phyloP scores from a whole-genome alignment of 2,888 invertebrate species.

The Antheraea assamensis region DNA sequence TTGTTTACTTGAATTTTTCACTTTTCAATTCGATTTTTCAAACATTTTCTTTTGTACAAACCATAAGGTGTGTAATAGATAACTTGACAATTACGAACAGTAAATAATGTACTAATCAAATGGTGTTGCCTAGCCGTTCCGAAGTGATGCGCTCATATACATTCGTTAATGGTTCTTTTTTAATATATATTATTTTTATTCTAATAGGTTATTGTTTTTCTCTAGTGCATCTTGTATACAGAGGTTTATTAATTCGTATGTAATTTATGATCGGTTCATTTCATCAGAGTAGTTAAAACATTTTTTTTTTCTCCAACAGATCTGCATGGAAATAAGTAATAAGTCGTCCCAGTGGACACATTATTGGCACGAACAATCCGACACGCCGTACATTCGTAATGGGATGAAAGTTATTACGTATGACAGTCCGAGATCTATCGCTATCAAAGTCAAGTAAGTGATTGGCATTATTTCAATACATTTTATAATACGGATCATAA shows the following conservation, averaged over 20 bases:
- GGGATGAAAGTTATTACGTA: conserved; percentile 87
- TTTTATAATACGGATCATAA: neutral
- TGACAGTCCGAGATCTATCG: conserved; percentile 89
- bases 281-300: neutral
- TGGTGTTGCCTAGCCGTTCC: too few relatives aligned
- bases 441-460: conserved; percentile 85
- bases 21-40: too few relatives aligned
- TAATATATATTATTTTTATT: too few relatives aligned
- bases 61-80: too few relatives aligned
- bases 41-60: too few relatives aligned
- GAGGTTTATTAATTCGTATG: neutral
- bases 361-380: conserved; percentile 86
- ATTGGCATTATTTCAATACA: neutral
- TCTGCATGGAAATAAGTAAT: conserved; percentile 84
- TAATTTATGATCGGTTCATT: neutral
- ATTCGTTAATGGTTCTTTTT: too few relatives aligned
- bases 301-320: conserved; percentile 63
- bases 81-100: too few relatives aligned
- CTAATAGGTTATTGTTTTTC: too few relatives aligned
- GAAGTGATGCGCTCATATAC: too few relatives aligned
- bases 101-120: too few relatives aligned
- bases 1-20: too few relatives aligned
- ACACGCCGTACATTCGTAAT: conserved; percentile 83
- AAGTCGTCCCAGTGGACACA: conserved; percentile 84
- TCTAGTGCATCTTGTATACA: neutral